Percentiles rank a stretch among this genome's conserved stretches.
These are phyloP conservation scores for Columbina picui DNA, from an alignment of 2,113 vertebrate species.

Conservation along the genomic window DNA sequence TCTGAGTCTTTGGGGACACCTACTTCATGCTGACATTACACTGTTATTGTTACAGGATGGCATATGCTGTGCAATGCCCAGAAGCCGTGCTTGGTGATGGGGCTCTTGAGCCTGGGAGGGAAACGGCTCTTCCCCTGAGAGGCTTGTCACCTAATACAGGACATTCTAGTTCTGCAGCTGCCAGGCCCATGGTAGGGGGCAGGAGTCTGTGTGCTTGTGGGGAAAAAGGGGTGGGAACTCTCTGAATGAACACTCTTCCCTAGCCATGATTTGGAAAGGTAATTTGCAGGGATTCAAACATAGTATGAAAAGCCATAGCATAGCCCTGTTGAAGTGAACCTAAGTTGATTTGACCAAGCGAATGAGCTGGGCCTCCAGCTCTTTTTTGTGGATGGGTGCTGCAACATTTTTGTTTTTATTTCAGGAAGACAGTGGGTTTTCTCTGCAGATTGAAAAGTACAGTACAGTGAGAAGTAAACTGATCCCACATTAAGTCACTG, in stretches of 20 bases:
- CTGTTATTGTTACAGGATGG: not conserved
- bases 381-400: not conserved
- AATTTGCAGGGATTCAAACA: not conserved
- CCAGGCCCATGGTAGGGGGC: not conserved
- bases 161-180: not conserved
- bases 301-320: too few species aligned
- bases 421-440: not conserved
- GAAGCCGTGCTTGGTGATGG: not conserved
- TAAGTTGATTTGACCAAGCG: not conserved
- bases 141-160: not conserved
- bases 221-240: not conserved
- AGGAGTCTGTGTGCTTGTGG: not conserved
- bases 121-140: not conserved
- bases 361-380: not conserved
- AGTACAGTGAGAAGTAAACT: not conserved
- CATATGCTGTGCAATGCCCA: not conserved
- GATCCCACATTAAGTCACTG: not conserved
- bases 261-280: not conserved
- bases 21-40: not conserved
- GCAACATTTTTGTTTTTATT: not conserved
- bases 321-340: not conserved
- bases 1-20: not conserved
- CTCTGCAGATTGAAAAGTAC: not conserved
- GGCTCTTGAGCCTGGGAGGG: not conserved
- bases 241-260: not conserved